Evolutionary conservation across 2,888 invertebrate genomes (phyloP).

Genomic region (Caenorhabditis sp.): DNA sequence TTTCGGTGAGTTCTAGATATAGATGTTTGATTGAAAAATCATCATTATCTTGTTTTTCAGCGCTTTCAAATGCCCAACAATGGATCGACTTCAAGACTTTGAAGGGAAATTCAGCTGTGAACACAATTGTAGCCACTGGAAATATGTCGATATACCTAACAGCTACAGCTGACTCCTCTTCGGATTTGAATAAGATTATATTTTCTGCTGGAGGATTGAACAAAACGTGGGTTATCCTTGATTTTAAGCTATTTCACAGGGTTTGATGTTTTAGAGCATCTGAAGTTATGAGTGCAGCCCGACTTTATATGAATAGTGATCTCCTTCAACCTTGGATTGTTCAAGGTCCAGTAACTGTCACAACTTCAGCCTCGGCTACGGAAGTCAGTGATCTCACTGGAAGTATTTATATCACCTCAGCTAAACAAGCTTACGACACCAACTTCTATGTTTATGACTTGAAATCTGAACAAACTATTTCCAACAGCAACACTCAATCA

Average conservation of each 20-base stretch:
- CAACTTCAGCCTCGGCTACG: background rate
- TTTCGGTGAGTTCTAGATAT: background rate
- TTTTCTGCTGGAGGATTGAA: background rate
- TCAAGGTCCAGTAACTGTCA: background rate
- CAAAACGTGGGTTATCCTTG: background rate
- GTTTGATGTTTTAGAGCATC: background rate
- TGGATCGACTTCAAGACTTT: background rate
- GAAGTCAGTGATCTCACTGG: background rate
- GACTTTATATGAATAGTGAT: background rate
- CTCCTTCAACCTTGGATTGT: background rate
- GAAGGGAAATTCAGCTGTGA: background rate
- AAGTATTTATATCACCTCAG: background rate
- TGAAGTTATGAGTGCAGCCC: background rate
- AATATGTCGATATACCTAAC: background rate
- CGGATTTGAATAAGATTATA: background rate
- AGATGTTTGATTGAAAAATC: too few species aligned
- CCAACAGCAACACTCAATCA: background rate
- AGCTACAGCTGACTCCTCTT: background rate
- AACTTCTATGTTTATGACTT: background rate
- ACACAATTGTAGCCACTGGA: background rate
- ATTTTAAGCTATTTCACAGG: background rate
- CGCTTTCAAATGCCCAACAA: background rate
- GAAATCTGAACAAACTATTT: background rate
- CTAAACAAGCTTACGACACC: background rate
- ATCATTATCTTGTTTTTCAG: background rate